Evolutionary conservation across 2,113 vertebrate species (phyloP), one percentile per base, ranked within the genome.

Genomic region (Spea multiplicata): DNA sequence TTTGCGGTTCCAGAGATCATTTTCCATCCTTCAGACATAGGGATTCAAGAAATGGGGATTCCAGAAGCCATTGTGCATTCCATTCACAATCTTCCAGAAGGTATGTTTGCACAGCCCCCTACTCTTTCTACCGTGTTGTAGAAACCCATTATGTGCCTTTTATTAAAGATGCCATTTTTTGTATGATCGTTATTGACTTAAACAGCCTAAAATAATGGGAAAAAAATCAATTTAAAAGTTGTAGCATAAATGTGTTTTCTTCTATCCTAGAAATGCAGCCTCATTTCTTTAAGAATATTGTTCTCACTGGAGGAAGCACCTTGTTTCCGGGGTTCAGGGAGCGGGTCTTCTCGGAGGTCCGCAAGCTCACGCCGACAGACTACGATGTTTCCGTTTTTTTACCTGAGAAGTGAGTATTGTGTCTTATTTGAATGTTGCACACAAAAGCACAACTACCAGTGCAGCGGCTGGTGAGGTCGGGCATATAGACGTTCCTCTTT

Each of bases 1-100:
- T 99, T 99, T 81, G 96, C 96, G 46, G 96, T 99, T 81, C 97
- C 97, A 30, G 97, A 99, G 88, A 99, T 97, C 88, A 93, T 99
- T 66, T 96, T 99, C 74, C 95, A 97, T 84, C 96, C 97, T 46
- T 95, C 96, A 0, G 97, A 99, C 85, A 98, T 99, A 81, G 97
- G 97, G 49, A 95, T 99, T 87, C 96, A 97, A 90, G 97, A 99
- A 90, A 99, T 95, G 95, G 97, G 97, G 30, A 93, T 99, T 84
- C 96, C 95, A n/a, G 97, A 99, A 89, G 93, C 97, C 78, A 91
- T 98, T 78, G 94, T 96, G 75, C 85, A 94, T 89, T 95, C 97
- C 9, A 93, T 99, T 85, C 92, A 93, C 83, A 95, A 94, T 16
- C 92, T 99, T 87, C 96, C 97, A 44, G 93, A 96, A 92, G 97